Percentiles rank a stretch among this genome's conserved stretches.
phyloP scores from a whole-genome alignment of 2,797 vertebrate species.

The Darevskia mixta region DNA sequence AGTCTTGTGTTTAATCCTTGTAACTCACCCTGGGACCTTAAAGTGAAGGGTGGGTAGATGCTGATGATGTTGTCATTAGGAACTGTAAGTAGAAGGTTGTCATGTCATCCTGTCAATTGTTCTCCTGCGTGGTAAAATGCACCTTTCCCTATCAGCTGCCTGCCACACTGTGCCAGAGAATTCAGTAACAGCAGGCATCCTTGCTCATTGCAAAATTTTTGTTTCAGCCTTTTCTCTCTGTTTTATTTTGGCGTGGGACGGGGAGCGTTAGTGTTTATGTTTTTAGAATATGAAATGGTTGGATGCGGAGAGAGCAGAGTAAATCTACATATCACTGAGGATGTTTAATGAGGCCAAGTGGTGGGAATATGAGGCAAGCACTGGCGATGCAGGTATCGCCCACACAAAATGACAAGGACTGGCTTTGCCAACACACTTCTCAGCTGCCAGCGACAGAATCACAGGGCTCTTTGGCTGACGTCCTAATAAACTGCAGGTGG shows the following conservation, averaged over 20 bases:
- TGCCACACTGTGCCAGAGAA: slow-evolving; percentile 22
- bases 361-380: slow-evolving; percentile 14
- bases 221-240: slow-evolving; percentile 15
- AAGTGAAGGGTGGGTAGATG: too few species aligned
- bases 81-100: not conserved
- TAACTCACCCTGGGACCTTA: not conserved
- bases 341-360: not conserved
- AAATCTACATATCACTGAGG: not conserved
- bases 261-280: not conserved
- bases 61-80: slow-evolving; percentile 1
- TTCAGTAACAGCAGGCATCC: slow-evolving; percentile 24
- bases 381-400: slow-evolving; percentile 46
- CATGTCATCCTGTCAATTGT: slow-evolving; percentile 15
- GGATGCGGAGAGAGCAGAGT: not conserved
- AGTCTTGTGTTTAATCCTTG: slow-evolving; percentile 48
- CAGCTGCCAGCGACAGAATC: slow-evolving; percentile 50
- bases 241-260: not conserved
- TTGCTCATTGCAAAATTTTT: rapidly evolving
- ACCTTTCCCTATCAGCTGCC: slow-evolving; percentile 33
- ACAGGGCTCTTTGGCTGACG: slow-evolving; percentile 52
- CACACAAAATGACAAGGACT: slow-evolving; percentile 52
- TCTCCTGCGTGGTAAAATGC: not conserved
- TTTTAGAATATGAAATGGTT: not conserved
- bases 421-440: slow-evolving; percentile 15
- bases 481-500: slow-evolving; percentile 75